These are phyloP conservation scores for Acanthopleura granulata DNA, from an alignment of 2,888 invertebrate species.

Conservation along the genomic window DNA sequence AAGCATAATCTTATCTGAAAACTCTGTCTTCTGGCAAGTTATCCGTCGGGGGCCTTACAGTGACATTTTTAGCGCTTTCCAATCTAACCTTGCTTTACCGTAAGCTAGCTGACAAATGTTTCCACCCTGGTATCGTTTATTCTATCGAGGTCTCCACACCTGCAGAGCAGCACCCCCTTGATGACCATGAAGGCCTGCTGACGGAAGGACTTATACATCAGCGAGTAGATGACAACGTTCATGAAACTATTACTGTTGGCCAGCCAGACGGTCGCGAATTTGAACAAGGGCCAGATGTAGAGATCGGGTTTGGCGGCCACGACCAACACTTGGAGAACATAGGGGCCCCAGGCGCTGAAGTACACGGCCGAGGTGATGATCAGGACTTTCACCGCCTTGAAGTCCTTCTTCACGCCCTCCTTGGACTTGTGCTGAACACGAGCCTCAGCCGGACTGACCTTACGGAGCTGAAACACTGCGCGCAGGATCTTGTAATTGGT, in stretches of 20 bases:
- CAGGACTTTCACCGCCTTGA: conserved; percentile 26
- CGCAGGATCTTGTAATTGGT: conserved; percentile 1
- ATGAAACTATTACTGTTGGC: conserved; percentile 44
- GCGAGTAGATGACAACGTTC: conserved; percentile 42
- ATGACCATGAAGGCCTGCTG: conserved; percentile 22
- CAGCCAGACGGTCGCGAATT: conserved; percentile 36
- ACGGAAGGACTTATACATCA: conserved; percentile 36
- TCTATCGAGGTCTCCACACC: neutral
- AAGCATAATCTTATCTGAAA: too few relatives aligned
- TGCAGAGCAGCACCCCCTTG: neutral
- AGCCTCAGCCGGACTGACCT: conserved; percentile 1
- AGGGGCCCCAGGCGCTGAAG: conserved; percentile 45
- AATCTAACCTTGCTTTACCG: too few relatives aligned
- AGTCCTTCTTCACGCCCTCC: neutral
- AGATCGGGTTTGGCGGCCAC: conserved; percentile 27
- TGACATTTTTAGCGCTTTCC: too few relatives aligned
- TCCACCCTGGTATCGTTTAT: conserved; percentile 7
- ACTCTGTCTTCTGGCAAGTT: too few relatives aligned
- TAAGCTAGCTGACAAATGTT: neutral
- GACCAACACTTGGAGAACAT: conserved; percentile 33
- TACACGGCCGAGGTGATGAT: conserved; percentile 35
- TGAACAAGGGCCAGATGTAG: conserved; percentile 24
- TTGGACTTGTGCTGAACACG: neutral
- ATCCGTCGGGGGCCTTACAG: too few relatives aligned
- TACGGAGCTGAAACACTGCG: neutral